A percentile compares a stretch with the other conserved stretches of the same genome.
Evolutionary conservation across 2,888 invertebrate genomes (phyloP).

Genomic region (Parnassius orleans): DNA sequence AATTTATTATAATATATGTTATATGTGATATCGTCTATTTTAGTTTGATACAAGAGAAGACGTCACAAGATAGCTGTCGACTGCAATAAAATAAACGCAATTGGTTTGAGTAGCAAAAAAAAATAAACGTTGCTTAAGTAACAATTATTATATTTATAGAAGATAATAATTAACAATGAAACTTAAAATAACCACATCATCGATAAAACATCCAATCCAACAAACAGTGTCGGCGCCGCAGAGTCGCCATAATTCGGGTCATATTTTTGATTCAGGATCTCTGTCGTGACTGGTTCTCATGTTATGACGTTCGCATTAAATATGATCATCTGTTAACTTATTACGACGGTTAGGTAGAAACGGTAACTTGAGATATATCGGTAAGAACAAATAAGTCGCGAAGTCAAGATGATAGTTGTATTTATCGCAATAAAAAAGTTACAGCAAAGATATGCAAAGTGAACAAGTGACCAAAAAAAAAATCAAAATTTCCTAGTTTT

Average conservation of each 20-base stretch:
- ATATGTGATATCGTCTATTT: too few species aligned
- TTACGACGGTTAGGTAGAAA: conserved; percentile 13
- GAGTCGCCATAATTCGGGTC: conserved; percentile 59
- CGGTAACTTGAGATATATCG: conserved; percentile 24
- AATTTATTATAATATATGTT: too few species aligned
- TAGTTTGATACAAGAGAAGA: too few species aligned
- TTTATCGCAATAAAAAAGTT: neutral
- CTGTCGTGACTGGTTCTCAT: conserved; percentile 50
- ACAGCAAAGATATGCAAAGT: neutral
- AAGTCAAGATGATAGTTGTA: conserved; percentile 10
- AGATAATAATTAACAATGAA: neutral
- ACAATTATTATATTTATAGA: too few species aligned
- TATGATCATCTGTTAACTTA: conserved; percentile 28
- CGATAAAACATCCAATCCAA: conserved; percentile 32
- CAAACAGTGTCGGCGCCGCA: conserved; percentile 51
- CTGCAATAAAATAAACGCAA: too few species aligned
- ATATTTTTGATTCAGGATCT: conserved; percentile 66
- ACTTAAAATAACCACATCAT: conserved; percentile 15
- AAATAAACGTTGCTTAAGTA: too few species aligned
- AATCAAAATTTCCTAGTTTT: too few species aligned
- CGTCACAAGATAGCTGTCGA: too few species aligned
- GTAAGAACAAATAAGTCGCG: conserved; percentile 22
- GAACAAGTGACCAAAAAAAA: neutral
- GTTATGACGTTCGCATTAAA: conserved; percentile 30
- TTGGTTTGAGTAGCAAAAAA: too few species aligned